Percentiles rank a stretch among this genome's conserved stretches.
These are phyloP conservation scores for Zele albiditarsus DNA, from an alignment of 2,888 invertebrate genomes.

Conservation along the genomic window DNA sequence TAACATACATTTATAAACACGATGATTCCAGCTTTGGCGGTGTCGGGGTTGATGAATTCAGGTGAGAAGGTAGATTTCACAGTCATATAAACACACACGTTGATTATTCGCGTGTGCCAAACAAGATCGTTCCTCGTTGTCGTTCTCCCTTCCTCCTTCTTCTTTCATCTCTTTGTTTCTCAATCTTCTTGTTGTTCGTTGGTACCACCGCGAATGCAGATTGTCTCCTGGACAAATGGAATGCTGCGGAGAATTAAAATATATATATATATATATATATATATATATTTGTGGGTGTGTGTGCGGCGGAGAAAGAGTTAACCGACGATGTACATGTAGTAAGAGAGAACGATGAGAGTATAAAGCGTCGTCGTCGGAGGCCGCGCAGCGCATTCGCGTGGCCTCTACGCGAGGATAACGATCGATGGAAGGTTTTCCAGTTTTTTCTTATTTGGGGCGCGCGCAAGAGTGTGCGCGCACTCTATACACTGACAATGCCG, in stretches of 20 bases:
- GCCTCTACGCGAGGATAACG: conserved; percentile 46
- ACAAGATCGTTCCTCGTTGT: not conserved
- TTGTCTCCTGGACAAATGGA: conserved; percentile 56
- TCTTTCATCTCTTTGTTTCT: conserved; percentile 38
- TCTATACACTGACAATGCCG: conserved; percentile 11
- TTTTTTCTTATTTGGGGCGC: conserved; percentile 50
- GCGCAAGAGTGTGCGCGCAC: conserved; percentile 27
- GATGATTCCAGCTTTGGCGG: not conserved
- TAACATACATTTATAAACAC: not conserved
- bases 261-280: not conserved
- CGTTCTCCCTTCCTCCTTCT: conserved; percentile 3
- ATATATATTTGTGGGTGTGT: not conserved
- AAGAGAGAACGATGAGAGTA: conserved; percentile 26
- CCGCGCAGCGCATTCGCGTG: conserved; percentile 39
- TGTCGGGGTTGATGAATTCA: not conserved
- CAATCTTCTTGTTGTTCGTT: conserved; percentile 28
- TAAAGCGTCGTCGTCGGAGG: not conserved
- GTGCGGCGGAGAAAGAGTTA: conserved; percentile 16
- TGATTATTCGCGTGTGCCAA: not conserved
- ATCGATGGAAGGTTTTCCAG: conserved; percentile 53
- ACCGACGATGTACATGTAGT: conserved; percentile 22
- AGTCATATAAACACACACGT: conserved; percentile 24
- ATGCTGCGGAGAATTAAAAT: conserved; percentile 38
- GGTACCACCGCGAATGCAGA: conserved; percentile 58
- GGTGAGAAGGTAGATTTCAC: not conserved